These are phyloP conservation scores for Thalassophryne amazonica DNA, from an alignment of 2,797 vertebrate species.

Conservation along the genomic window DNA sequence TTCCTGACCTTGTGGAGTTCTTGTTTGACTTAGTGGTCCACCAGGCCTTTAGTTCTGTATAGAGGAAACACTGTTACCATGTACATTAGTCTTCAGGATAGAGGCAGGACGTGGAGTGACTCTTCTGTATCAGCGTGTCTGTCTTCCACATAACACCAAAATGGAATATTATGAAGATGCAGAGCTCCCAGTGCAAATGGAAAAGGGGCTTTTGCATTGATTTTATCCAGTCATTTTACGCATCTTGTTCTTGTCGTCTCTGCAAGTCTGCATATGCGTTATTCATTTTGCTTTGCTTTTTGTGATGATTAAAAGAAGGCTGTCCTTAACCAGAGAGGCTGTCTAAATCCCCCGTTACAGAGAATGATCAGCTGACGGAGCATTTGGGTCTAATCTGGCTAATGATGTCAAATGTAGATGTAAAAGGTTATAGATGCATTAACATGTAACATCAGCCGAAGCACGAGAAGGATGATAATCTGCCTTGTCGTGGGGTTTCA, in stretches of 20 bases:
- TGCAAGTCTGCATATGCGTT: slow-evolving; percentile 53
- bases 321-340: slow-evolving; percentile 44
- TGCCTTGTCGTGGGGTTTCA: slow-evolving; percentile 19
- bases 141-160: too few relatives aligned
- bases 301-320: slow-evolving; percentile 62
- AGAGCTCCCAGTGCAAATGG: too few relatives aligned
- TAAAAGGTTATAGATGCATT: slow-evolving; percentile 21
- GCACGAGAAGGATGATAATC: slow-evolving; percentile 22
- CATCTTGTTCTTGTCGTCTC: slow-evolving; percentile 35
- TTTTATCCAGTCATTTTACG: slow-evolving; percentile 26
- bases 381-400: slow-evolving; percentile 51
- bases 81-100: too few relatives aligned
- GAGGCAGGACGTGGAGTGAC: too few relatives aligned
- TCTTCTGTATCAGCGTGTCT: too few relatives aligned
- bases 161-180: too few relatives aligned
- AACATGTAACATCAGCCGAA: slow-evolving; percentile 29
- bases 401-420: slow-evolving; percentile 60
- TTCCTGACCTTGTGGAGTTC: too few relatives aligned
- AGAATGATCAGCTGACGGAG: slow-evolving; percentile 39
- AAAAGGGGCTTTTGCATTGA: slow-evolving; percentile 25
- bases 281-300: slow-evolving; percentile 48
- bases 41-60: too few relatives aligned
- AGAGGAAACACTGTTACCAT: too few relatives aligned
- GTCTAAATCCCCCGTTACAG: slow-evolving; percentile 57
- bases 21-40: too few relatives aligned